A percentile compares a stretch with the other conserved stretches of the same genome.
Evolutionary conservation across 2,113 vertebrate genomes (phyloP).

Genomic region (Anolis carolinensis): DNA sequence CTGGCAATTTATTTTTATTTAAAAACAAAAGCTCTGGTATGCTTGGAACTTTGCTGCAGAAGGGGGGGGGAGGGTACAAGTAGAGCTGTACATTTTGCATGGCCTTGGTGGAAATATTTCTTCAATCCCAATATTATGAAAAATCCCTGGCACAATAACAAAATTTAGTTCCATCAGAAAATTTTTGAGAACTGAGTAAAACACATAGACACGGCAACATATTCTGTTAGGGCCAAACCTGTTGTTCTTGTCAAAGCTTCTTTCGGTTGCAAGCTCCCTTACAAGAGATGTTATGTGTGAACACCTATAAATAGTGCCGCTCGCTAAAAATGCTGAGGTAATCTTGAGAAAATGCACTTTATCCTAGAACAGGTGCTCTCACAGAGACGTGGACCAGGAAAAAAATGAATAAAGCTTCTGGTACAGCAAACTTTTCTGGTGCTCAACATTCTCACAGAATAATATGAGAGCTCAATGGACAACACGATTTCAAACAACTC

Average conservation of each 20-base stretch:
- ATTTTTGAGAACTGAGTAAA: neutral
- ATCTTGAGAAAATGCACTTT: slow-evolving; percentile 9
- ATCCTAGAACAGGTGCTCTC: neutral
- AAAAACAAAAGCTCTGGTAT: neutral
- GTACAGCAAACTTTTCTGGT: neutral
- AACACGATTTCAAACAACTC: neutral
- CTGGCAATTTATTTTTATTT: neutral
- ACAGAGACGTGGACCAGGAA: neutral
- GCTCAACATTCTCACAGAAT: neutral
- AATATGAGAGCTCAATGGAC: neutral
- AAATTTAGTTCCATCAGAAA: neutral
- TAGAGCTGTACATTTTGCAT: neutral
- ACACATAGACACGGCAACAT: neutral
- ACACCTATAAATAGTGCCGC: neutral
- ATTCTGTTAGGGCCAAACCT: neutral
- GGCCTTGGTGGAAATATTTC: neutral
- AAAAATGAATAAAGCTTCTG: neutral
- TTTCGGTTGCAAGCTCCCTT: neutral
- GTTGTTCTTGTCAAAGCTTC: neutral
- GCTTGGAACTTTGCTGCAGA: neutral
- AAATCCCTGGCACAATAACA: neutral
- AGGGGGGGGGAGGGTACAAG: neutral
- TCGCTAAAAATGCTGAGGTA: neutral
- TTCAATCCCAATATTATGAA: neutral
- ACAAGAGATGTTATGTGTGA: neutral